Conservation (phyloP, 2,888 invertebrate species). For the Eustalomyia histrio region DNA sequence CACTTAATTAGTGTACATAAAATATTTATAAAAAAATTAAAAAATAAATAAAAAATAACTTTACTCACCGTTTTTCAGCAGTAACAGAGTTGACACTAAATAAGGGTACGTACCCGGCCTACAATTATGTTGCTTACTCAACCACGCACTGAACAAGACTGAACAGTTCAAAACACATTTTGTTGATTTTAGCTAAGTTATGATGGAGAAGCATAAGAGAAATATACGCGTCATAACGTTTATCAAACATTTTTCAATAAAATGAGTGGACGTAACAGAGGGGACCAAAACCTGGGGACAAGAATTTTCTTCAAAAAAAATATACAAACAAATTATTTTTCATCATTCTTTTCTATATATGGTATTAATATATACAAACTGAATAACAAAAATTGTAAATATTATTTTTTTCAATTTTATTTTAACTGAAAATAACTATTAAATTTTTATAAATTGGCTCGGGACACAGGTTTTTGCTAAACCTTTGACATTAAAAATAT, state of each 20-base stretch:
- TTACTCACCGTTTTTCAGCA: slow-evolving; percentile 24
- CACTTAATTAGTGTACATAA: slow-evolving; percentile 32
- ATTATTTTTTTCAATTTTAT: slow-evolving; percentile 36
- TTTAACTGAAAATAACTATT: no score
- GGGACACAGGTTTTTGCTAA: no score
- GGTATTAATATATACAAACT: slow-evolving; percentile 46
- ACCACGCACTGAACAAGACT: no score
- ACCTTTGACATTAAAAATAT: no score
- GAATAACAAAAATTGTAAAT: slow-evolving; percentile 43
- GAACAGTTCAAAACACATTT: no score
- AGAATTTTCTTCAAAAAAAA: slow-evolving; percentile 42
- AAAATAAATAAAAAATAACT: slow-evolving; percentile 16
- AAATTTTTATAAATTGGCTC: no score
- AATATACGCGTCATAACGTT: slow-evolving; percentile 44
- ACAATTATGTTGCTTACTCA: no score
- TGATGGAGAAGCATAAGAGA: slow-evolving; percentile 48
- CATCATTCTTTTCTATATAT: slow-evolving; percentile 43
- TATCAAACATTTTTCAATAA: slow-evolving; percentile 39
- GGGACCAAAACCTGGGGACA: slow-evolving; percentile 35
- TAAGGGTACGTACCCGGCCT: no score
- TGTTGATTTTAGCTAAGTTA: slow-evolving; percentile 45
- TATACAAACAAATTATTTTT: slow-evolving; percentile 43
- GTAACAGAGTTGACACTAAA: slow-evolving; percentile 34
- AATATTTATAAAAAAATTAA: slow-evolving; percentile 37
- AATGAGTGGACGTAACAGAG: slow-evolving; percentile 43